A percentile compares a stretch with the other conserved stretches of the same genome.
Evolutionary conservation across 2,113 vertebrate species (phyloP).

Genomic region (Lagopus leucura): DNA sequence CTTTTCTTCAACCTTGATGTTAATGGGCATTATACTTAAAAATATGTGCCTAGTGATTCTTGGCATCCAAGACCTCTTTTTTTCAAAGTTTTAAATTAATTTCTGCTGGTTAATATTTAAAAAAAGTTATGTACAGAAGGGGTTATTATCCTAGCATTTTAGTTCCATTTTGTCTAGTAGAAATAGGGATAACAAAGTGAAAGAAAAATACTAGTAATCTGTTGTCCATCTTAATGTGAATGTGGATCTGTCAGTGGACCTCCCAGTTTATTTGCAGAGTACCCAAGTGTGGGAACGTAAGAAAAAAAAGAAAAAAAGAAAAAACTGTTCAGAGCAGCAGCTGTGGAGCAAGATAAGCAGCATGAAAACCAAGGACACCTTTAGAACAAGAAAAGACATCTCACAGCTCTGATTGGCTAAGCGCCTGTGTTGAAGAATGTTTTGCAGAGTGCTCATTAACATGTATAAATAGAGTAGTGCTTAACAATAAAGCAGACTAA

Average conservation of each 20-base stretch:
- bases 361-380: no score
- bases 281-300: neutral
- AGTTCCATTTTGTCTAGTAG: neutral
- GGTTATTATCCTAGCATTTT: neutral
- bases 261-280: neutral
- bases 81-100: neutral
- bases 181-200: neutral
- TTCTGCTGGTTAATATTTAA: neutral
- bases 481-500: no score
- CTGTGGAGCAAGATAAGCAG: no score
- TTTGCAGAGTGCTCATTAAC: no score
- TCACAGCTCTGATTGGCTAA: no score
- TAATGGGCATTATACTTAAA: neutral
- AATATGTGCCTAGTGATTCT: neutral
- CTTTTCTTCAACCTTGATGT: neutral
- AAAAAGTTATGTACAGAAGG: neutral
- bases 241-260: neutral
- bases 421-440: no score
- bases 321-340: no score
- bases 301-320: no score
- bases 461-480: no score
- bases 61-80: accelerated
- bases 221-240: neutral
- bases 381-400: no score
- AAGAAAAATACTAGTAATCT: neutral